These are phyloP conservation scores for Cremastinae sp. DNA, from an alignment of 2,888 invertebrate species.

Conservation along the genomic window DNA sequence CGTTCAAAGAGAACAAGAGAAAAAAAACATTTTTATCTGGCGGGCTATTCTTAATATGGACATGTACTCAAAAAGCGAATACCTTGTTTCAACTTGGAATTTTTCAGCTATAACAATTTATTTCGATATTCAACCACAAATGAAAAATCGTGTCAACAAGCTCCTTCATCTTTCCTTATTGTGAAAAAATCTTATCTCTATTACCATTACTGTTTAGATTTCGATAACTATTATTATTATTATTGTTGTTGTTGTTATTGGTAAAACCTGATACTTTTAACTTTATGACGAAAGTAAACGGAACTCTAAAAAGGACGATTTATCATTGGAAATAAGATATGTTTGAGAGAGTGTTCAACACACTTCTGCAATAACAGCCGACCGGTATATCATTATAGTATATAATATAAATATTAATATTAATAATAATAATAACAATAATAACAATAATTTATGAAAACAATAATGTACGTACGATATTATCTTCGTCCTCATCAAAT, in stretches of 20 bases:
- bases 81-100: too few relatives aligned
- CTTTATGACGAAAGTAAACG: background rate
- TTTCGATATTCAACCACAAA: too few relatives aligned
- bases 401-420: slow-evolving; percentile 1
- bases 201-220: too few relatives aligned
- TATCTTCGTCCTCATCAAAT: background rate
- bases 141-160: too few relatives aligned
- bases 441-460: background rate
- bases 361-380: slow-evolving; percentile 18
- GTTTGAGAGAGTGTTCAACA: slow-evolving; percentile 7
- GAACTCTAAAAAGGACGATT: background rate
- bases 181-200: too few relatives aligned
- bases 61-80: too few relatives aligned
- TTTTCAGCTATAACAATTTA: too few relatives aligned
- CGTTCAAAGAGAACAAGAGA: background rate
- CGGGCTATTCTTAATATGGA: too few relatives aligned
- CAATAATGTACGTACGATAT: background rate
- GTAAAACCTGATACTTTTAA: background rate
- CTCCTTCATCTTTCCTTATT: too few relatives aligned
- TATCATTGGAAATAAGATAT: background rate
- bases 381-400: slow-evolving; percentile 5
- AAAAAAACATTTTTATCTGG: background rate
- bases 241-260: too few relatives aligned
- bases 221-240: too few relatives aligned
- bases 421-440: background rate